Evolutionary conservation across 2,113 vertebrate species (phyloP).

Genomic region (Empidonax traillii): DNA sequence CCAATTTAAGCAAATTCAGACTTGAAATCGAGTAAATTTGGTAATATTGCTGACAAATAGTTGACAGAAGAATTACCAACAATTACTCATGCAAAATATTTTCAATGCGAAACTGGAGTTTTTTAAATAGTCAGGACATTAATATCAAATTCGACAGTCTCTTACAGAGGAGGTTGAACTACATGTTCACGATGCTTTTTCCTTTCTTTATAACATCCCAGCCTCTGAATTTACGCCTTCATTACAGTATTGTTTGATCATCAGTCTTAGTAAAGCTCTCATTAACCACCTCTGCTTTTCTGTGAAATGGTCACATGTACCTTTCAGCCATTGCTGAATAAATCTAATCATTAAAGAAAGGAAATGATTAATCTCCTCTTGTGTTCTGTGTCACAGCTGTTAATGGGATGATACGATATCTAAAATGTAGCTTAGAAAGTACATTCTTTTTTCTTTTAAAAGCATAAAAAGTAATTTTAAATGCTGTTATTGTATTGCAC

Average conservation of each 20-base stretch:
- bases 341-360: conserved; percentile 24
- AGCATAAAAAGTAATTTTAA: background rate
- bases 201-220: background rate
- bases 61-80: background rate
- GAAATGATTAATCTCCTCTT: conserved; percentile 36
- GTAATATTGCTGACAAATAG: background rate
- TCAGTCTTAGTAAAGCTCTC: conserved; percentile 42
- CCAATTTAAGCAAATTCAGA: background rate
- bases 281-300: conserved; percentile 39
- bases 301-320: background rate
- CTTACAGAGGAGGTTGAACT: background rate
- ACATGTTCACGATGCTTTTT: background rate
- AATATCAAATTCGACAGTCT: background rate
- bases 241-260: conserved; percentile 26
- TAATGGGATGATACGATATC: background rate
- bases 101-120: rapidly evolving
- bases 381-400: background rate
- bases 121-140: background rate
- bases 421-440: background rate
- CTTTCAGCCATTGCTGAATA: background rate
- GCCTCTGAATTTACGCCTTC: conserved; percentile 9
- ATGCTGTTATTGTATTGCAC: background rate
- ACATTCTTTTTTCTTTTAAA: conserved; percentile 1
- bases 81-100: background rate
- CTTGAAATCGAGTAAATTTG: background rate